Percentiles rank a stretch among this genome's conserved stretches.
These are phyloP conservation scores for Seriola rivoliana DNA, from an alignment of 2,113 vertebrate species.

Conservation along the genomic window DNA sequence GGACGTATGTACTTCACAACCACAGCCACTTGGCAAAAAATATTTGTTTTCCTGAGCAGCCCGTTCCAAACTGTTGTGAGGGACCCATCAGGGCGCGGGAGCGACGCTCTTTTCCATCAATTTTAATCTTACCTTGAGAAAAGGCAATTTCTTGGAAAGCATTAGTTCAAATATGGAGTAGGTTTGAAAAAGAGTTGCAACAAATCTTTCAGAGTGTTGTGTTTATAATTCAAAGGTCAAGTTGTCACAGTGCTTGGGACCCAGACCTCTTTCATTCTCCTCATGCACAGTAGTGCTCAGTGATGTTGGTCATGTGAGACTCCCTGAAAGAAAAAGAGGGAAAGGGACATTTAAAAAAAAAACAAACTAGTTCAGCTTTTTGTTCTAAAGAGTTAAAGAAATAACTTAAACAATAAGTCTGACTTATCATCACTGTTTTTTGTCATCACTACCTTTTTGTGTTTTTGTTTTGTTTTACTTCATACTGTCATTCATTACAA, in stretches of 20 bases:
- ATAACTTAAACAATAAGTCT: too few relatives aligned
- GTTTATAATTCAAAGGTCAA: slow-evolving; percentile 56
- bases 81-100: neutral
- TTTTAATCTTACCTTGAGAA: slow-evolving; percentile 74
- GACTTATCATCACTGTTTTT: too few relatives aligned
- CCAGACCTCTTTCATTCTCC: neutral
- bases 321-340: neutral
- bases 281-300: neutral
- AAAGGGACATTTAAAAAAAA: neutral
- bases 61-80: slow-evolving; percentile 77
- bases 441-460: too few relatives aligned
- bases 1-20: slow-evolving; percentile 95
- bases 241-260: neutral
- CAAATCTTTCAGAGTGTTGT: slow-evolving; percentile 49
- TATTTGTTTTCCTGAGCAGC: slow-evolving; percentile 91
- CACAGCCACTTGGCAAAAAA: slow-evolving; percentile 88
- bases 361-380: too few relatives aligned
- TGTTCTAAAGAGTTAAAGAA: too few relatives aligned
- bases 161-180: slow-evolving; percentile 36
- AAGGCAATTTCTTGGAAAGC: slow-evolving; percentile 59
- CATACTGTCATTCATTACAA: too few relatives aligned
- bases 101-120: slow-evolving; percentile 43
- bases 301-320: neutral
- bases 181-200: slow-evolving; percentile 30
- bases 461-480: too few relatives aligned